A percentile compares a stretch with the other conserved stretches of the same genome.
phyloP scores from a whole-genome alignment of 2,113 vertebrate species.

The Callorhinus ursinus region DNA sequence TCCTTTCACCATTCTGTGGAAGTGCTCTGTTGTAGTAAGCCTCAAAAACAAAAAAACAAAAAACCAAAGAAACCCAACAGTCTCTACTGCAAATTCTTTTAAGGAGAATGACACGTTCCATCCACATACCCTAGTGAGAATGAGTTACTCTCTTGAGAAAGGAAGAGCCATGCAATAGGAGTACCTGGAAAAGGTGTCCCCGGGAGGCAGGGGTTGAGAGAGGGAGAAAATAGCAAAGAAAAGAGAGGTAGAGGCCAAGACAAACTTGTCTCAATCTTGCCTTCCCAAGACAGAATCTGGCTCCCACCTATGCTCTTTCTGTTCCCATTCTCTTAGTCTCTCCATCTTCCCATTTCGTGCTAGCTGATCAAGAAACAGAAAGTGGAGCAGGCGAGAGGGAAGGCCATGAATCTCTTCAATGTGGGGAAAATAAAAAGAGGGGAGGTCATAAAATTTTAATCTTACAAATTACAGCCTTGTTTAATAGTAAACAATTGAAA shows the following conservation, averaged over 20 bases:
- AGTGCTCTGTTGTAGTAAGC: background rate
- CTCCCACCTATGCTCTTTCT: background rate
- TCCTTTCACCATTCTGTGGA: background rate
- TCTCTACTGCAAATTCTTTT: slow-evolving; percentile 14
- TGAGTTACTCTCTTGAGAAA: background rate
- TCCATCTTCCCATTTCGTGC: background rate
- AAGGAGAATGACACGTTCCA: background rate
- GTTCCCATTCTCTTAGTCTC: background rate
- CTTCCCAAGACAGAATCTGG: background rate
- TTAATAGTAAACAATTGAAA: slow-evolving; percentile 5
- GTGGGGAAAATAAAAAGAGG: background rate
- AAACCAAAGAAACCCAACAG: too few species aligned
- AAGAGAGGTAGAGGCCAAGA: background rate
- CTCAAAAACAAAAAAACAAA: background rate
- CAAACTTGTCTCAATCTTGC: background rate
- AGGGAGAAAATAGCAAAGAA: background rate
- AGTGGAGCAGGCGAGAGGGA: background rate
- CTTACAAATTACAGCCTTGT: background rate
- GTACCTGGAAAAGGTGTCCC: background rate
- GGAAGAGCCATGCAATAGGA: background rate
- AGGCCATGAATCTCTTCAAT: background rate
- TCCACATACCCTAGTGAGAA: background rate
- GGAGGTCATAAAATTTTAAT: background rate
- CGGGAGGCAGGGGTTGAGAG: background rate
- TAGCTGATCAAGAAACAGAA: background rate